phyloP scores from a whole-genome alignment of 2,797 vertebrate genomes.

The Phoxinus dragarum region DNA sequence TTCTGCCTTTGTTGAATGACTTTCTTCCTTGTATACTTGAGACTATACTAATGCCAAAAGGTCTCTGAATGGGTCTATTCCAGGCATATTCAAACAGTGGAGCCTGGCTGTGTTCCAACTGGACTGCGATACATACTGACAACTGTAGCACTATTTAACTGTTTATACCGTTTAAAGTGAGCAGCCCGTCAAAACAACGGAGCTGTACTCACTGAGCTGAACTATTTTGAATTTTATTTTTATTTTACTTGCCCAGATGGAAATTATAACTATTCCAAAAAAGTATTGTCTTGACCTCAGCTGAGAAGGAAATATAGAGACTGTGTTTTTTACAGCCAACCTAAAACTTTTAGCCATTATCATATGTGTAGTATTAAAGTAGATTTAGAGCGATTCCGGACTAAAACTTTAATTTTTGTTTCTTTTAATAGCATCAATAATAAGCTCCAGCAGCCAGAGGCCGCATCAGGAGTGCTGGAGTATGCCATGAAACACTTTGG shows the following conservation, averaged over 20 bases:
- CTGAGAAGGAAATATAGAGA: neutral
- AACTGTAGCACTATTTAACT: neutral
- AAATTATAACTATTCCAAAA: neutral
- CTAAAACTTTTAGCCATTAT: conserved; percentile 42
- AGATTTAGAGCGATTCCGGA: conserved; percentile 7
- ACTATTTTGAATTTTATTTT: no score
- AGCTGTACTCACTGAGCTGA: no score
- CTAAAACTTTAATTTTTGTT: conserved; percentile 11
- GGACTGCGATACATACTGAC: neutral
- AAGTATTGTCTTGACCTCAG: neutral
- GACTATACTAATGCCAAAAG: conserved; percentile 1
- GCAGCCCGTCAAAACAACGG: neutral
- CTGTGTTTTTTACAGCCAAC: conserved; percentile 31
- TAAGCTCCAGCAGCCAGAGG: conserved; percentile 98
- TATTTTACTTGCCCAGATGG: no score
- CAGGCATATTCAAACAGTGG: neutral
- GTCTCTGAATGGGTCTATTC: neutral
- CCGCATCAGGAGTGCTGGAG: conserved; percentile 94
- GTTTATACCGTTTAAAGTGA: neutral
- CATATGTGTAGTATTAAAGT: conserved; percentile 1
- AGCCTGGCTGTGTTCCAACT: neutral
- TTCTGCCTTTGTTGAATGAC: neutral
- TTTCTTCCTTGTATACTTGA: neutral
- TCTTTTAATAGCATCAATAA: conserved; percentile 91
- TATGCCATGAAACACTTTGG: conserved; percentile 99